Conservation (phyloP, 2,797 vertebrate genomes). For the Pseudomugil tenellus region DNA sequence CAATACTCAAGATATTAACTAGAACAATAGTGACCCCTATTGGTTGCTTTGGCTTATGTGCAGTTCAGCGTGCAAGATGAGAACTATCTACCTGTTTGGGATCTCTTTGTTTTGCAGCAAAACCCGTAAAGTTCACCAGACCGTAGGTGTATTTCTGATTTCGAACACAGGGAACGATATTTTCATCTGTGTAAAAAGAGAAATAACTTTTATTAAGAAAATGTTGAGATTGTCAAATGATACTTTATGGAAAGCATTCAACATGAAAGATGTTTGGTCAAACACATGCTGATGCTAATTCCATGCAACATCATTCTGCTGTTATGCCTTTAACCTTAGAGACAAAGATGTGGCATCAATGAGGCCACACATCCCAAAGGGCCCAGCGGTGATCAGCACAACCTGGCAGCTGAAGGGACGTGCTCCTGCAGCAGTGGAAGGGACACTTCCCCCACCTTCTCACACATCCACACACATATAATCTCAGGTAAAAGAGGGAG, state of each 20-base stretch:
- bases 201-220: neutral
- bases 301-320: slow-evolving; percentile 31
- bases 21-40: slow-evolving; percentile 76
- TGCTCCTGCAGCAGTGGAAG: slow-evolving; percentile 44
- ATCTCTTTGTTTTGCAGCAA: slow-evolving; percentile 32
- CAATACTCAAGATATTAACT: slow-evolving; percentile 30
- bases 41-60: slow-evolving; percentile 25
- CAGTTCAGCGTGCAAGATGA: neutral
- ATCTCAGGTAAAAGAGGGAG: slow-evolving; percentile 10
- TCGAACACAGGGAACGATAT: neutral
- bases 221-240: neutral
- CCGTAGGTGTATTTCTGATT: slow-evolving; percentile 28
- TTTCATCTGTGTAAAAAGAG: slow-evolving; percentile 44
- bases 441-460: neutral
- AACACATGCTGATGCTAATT: slow-evolving; percentile 21
- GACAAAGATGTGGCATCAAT: slow-evolving; percentile 58
- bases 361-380: slow-evolving; percentile 51
- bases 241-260: slow-evolving; percentile 3
- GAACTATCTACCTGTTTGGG: slow-evolving; percentile 54
- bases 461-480: neutral
- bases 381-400: slow-evolving; percentile 65
- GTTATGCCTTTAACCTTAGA: slow-evolving; percentile 47
- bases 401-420: slow-evolving; percentile 57
- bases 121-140: slow-evolving; percentile 34
- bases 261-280: neutral